phyloP scores from a whole-genome alignment of 2,113 vertebrate species.

The Aphelocoma coerulescens region DNA sequence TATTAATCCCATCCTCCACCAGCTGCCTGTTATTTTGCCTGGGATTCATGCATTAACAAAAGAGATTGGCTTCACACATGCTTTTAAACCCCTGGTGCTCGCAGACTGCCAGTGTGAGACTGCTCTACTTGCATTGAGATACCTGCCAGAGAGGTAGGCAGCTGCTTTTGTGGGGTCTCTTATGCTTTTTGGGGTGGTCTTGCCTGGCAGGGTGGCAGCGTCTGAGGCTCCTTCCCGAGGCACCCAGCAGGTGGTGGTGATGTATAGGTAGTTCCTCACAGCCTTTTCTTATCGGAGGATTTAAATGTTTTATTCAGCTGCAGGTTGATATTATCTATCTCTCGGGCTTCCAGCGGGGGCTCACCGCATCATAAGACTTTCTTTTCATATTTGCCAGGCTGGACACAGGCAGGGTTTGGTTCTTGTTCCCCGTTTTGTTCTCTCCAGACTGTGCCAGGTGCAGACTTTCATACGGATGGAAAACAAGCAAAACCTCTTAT shows the following conservation, averaged over 20 bases:
- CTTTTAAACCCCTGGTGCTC: not conserved
- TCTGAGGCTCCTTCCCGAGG: not conserved
- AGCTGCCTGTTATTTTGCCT: not conserved
- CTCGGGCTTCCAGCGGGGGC: accelerated
- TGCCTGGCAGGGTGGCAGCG: accelerated
- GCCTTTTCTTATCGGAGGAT: slow-evolving; percentile 41
- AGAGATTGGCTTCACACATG: not conserved
- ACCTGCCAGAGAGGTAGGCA: not conserved
- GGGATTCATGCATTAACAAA: not conserved
- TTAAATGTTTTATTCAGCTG: not conserved
- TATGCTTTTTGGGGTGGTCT: not conserved
- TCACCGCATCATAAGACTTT: not conserved
- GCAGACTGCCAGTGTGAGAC: not conserved
- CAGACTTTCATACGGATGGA: not conserved
- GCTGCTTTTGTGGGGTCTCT: not conserved
- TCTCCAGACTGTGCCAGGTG: not conserved
- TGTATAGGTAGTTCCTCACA: not conserved
- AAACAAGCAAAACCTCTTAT: not conserved
- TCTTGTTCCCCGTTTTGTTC: accelerated
- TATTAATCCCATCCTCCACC: not conserved
- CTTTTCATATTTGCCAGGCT: not conserved
- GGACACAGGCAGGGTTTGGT: not conserved
- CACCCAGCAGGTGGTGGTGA: slow-evolving; percentile 55
- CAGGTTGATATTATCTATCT: not conserved
- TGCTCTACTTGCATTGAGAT: accelerated